Conservation (phyloP, 1,140 invertebrate genomes). For the Apolygus lucorum region DNA sequence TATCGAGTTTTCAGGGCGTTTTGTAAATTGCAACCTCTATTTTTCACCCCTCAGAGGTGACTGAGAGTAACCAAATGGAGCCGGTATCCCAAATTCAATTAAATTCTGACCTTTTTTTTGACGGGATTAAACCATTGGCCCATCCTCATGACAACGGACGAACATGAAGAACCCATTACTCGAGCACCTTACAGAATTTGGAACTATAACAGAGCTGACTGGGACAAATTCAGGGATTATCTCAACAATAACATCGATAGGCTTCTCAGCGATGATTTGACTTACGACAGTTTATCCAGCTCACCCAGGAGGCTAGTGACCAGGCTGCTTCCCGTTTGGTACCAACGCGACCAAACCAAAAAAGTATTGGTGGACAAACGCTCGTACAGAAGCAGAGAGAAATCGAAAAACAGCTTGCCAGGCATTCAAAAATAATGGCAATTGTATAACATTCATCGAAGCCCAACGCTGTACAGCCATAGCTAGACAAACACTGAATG, state of each 20-base stretch:
- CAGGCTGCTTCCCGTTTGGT: not conserved
- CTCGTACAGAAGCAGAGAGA: not conserved
- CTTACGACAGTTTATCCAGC: not conserved
- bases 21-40: too few species aligned
- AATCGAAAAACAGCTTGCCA: not conserved
- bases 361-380: not conserved
- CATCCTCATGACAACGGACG: not conserved
- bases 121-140: constrained; percentile 4
- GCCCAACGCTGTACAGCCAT: too few species aligned
- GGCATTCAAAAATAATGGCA: too few species aligned
- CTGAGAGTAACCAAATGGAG: too few species aligned
- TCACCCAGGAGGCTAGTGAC: not conserved
- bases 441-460: too few species aligned
- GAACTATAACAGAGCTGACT: too few species aligned
- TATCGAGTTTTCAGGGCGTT: too few species aligned
- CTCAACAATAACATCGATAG: not conserved
- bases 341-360: not conserved
- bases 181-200: too few species aligned
- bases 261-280: not conserved
- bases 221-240: not conserved
- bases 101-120: not conserved
- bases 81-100: not conserved
- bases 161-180: not conserved
- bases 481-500: too few species aligned
- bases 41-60: too few species aligned